phyloP scores from a whole-genome alignment of 2,888 invertebrate species.

The Eupithecia tripunctaria region DNA sequence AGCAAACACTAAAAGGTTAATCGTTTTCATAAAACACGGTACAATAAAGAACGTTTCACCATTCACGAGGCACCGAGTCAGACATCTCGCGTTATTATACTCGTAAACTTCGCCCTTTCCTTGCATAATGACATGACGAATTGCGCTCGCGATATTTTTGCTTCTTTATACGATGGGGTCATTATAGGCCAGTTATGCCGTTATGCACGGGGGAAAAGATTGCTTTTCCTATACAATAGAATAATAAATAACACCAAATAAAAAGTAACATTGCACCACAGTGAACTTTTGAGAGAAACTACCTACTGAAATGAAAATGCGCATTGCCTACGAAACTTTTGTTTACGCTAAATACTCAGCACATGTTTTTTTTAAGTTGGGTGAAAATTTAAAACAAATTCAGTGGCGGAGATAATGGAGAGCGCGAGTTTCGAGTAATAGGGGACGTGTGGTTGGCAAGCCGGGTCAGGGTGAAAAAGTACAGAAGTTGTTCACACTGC shows the following conservation, averaged over 20 bases:
- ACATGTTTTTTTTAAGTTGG: conserved; percentile 64
- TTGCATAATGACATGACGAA: conserved; percentile 85
- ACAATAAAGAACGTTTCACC: conserved; percentile 81
- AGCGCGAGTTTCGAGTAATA: conserved; percentile 77
- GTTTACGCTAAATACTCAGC: conserved; percentile 58
- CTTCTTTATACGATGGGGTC: conserved; percentile 79
- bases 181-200: conserved; percentile 73
- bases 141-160: conserved; percentile 82
- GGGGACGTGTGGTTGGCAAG: conserved; percentile 79
- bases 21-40: conserved; percentile 82
- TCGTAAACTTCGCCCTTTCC: conserved; percentile 84
- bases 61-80: conserved; percentile 78
- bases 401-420: conserved; percentile 78
- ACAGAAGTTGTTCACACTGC: conserved; percentile 70
- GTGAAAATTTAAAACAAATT: conserved; percentile 77
- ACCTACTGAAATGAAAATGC: conserved; percentile 53
- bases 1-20: conserved; percentile 82
- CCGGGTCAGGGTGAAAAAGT: conserved; percentile 76
- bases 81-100: conserved; percentile 83
- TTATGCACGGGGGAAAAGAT: conserved; percentile 53
- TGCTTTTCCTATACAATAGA: conserved; percentile 5
- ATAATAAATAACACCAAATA: conserved; percentile 33
- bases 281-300: conserved; percentile 44
- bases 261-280: conserved; percentile 40
- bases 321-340: conserved; percentile 54